phyloP scores from a whole-genome alignment of 2,113 vertebrate species.

The Centropristis striata region DNA sequence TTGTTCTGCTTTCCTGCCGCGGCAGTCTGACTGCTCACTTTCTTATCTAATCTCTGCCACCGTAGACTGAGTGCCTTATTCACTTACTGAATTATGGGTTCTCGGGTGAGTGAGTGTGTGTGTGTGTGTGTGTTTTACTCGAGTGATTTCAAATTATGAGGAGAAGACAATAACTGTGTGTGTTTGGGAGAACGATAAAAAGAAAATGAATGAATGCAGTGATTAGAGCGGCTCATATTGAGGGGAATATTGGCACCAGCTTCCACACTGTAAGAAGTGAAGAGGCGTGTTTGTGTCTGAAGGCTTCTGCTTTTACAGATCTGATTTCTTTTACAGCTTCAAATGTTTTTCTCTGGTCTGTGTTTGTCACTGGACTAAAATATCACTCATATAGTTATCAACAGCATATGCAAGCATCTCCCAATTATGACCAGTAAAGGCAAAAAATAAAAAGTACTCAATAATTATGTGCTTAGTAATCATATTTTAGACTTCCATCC shows the following conservation, averaged over 20 bases:
- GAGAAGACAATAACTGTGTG: constrained; percentile 62
- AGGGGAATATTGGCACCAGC: constrained; percentile 39
- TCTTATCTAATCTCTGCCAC: constrained; percentile 79
- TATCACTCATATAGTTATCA: not conserved
- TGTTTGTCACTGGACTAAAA: not conserved
- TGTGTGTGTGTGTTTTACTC: constrained; percentile 51
- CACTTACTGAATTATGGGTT: constrained; percentile 76
- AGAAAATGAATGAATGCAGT: constrained; percentile 61
- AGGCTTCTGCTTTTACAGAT: constrained; percentile 2
- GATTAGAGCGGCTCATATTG: constrained; percentile 54
- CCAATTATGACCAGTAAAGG: not conserved
- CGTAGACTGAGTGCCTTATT: constrained; percentile 71
- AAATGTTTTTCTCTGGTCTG: not conserved
- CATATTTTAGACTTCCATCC: not conserved
- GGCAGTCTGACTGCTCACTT: constrained; percentile 73
- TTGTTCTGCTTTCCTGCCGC: constrained; percentile 76
- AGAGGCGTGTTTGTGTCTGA: not conserved
- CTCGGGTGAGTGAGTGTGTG: constrained; percentile 18
- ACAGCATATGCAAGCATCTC: not conserved
- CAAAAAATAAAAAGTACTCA: not conserved
- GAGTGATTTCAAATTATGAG: constrained; percentile 72
- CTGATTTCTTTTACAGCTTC: constrained; percentile 7
- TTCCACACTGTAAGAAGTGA: constrained; percentile 47
- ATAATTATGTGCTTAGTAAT: not conserved
- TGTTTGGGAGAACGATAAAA: constrained; percentile 51